Base-by-base conservation (phyloP, 2,797 vertebrate species). In the Amblyraja radiata region DNA sequence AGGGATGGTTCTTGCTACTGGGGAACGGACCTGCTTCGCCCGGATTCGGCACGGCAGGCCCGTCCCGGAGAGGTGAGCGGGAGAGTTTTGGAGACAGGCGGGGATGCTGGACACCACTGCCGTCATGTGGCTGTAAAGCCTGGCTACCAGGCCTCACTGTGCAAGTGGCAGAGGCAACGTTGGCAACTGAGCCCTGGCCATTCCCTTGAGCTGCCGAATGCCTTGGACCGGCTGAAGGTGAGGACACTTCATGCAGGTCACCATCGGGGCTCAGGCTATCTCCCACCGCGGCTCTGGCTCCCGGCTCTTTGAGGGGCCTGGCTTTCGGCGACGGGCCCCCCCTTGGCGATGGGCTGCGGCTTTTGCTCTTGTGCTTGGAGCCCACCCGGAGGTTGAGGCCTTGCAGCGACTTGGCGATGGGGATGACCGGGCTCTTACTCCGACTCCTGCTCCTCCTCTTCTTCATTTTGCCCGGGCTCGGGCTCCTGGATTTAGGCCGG, bases 401-500 rank as follows among this genome's bases (percentile, higher is more conserved):
- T 39, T 97, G 97, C 92, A 96, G 96, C 94, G 96, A 95, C 86
- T 96, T 95, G 65, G 96, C 95, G 0, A 98, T 98, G 94, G 97
- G 97, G 81, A 95, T 96, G 94, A 96, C 96, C 0, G 94, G 94
- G 93, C 95, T 96, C 93, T 93, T 21, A 71, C 97, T 97, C 84
- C 91, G 95, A 4, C 95, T 94, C 86, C 95, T 96, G 94, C 96
- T 97, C 2, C 96, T 94, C 93, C 96, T 96, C 83, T 95, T 95
- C 93, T 97, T 97, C 95, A 95, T 95, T 94, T 96, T 97, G 93
- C 95, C 96, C 0, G 97, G 97, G 92, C 98, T 99, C 93, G 98
- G 97, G 94, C 97, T 98, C 68, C 97, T 97, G 86, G 98, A 98
- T 93, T 97, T 97, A 39, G 96, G 96, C 76, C 97, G 97, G 74